Base-by-base conservation (phyloP, 2,113 vertebrate genomes). In the Sinocyclocheilus anshuiensis region DNA sequence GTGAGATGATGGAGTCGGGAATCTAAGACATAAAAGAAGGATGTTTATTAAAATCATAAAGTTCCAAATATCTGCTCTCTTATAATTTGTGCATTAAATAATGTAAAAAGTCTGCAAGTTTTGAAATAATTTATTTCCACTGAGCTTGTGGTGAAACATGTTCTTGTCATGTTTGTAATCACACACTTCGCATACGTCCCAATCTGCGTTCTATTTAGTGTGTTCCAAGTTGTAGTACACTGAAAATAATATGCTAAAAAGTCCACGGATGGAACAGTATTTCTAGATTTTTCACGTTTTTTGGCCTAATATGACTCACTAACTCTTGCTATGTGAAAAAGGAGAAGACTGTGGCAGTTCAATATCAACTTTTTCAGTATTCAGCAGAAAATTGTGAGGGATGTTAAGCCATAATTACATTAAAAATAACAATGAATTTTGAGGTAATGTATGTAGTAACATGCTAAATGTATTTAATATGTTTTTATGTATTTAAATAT, bases 1-100 rank as follows among this genome's bases (percentile, higher is more conserved):
- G 97, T 87, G 98, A 99, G 90, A 98, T 98, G 89, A 99, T 99
- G 95, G 97, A 97, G 93, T 99, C 97, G 95, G 98, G 98, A 95
- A 99, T 99, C 98, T 99, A 95, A 89, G 18, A 33, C 29, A 61
- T 2, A 9, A 24, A 61, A 39, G 20, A 55, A 36, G 50, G 9
- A 57, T 5, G 10, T 82, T 88, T 61, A 72, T 39, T 36, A 39
- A 22, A 72, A 71, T 5, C 69, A 5, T 10, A 39, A 10, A 72
- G 9, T 10, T 71, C 16, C 33, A 69, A 69, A 69, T 7, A 71
- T 71, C 9, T 11, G 36, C 20, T 39, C 69, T 39, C 33, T 42
- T 13, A 39, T 20, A 6, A 20, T 71, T 36, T n/a, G 36, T 3
- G 18, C 36, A 72, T 42, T 42, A 72, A n/a, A 36, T 18, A 4